Evolutionary conservation across 2,113 vertebrate genomes (phyloP), one percentile per base, ranked within the genome.

Genomic region (Urocitellus parryii): DNA sequence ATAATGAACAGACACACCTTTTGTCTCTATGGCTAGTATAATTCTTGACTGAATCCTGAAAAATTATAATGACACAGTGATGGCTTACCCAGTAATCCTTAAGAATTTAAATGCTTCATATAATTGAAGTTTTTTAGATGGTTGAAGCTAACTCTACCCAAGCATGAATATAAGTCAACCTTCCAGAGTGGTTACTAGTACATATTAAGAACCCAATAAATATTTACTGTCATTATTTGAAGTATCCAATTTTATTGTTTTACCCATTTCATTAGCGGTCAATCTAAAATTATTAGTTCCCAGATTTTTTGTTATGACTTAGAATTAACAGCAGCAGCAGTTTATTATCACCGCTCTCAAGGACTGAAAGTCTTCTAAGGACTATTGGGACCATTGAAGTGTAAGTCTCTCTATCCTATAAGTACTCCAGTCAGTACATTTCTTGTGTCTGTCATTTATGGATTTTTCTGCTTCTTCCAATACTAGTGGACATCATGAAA

Each of bases 11-110:
- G 99, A 99, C 89, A 99, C 98, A 90, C 99, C 99, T 0, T 99
- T 99, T 90, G 99, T 99, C 72, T 99, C 99, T 45, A 34, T 98
- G 99, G 99, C 99, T 97, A 99, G 99, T 98, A 89, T 18, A 67
- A 34, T 39, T 17, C 58, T 65, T 83, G 91, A 51, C 48, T 5
- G 42, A 18, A 53, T 58, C 24, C 16, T 45, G 27, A 58, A 58
- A 94, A 95, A 77, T 45, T 58, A 7, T 34, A 83, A 4, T 34
- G 32, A 39, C 18, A 22, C n/a, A 8, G 18, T 42, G 61, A 88
- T 34, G 56, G 22, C 37, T 86, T 29, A 39, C 9, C 16, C 61
- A n/a, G 11, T 53, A 25, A 58, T 68, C 80, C 68, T 4, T 77
- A 58, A 76, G 37, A 34, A 58, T 20, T 89, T 42, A 93, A 78